Evolutionary conservation across 1,140 invertebrate genomes (phyloP).

Genomic region (Epicauta chinensis): DNA sequence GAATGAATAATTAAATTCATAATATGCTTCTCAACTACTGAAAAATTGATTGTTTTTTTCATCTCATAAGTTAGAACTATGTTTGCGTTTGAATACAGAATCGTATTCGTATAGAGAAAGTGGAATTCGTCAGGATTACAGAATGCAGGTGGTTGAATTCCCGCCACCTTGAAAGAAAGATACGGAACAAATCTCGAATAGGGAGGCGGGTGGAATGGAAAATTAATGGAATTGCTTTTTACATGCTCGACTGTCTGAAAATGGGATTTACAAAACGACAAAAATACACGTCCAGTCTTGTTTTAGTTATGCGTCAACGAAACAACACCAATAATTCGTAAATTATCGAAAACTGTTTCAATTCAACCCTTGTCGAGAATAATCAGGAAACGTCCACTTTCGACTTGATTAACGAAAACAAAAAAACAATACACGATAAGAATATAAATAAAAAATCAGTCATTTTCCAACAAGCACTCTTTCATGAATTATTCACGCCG

Average conservation of each 20-base stretch:
- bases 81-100: too few relatives aligned
- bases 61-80: constrained; percentile 17
- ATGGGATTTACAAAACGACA: constrained; percentile 17
- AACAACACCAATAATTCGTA: constrained; percentile 14
- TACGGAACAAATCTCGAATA: constrained; percentile 8
- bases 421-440: too few relatives aligned
- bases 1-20: too few relatives aligned
- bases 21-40: too few relatives aligned
- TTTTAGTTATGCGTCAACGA: constrained; percentile 12
- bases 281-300: constrained; percentile 5
- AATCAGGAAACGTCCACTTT: constrained; percentile 3
- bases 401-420: neutral
- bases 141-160: constrained; percentile 19
- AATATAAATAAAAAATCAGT: too few relatives aligned
- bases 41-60: constrained; percentile 19
- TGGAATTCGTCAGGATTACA: constrained; percentile 15
- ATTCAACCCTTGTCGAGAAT: neutral
- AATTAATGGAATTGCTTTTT: constrained; percentile 21
- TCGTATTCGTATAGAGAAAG: constrained; percentile 12
- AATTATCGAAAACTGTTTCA: constrained; percentile 17
- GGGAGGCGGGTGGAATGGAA: constrained; percentile 9
- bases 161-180: constrained; percentile 17
- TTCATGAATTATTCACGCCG: too few relatives aligned
- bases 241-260: constrained; percentile 14
- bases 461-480: too few relatives aligned